Evolutionary conservation across 1,140 invertebrate species (phyloP), one percentile per base, ranked within the genome.

Genomic region (Trichonephila inaurata): DNA sequence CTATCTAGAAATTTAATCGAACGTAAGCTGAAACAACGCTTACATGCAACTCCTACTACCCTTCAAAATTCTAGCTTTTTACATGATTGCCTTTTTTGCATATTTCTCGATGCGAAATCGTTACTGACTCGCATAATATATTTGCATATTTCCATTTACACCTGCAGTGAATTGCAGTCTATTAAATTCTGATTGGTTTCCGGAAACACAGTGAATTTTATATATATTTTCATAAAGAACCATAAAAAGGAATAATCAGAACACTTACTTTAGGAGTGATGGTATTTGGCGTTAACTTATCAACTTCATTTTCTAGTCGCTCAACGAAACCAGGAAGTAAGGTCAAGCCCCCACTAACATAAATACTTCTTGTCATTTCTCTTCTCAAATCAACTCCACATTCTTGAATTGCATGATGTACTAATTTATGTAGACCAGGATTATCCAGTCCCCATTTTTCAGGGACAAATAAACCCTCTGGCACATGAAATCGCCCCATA

Each of bases 401-500:
- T 69, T 96, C 96, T 95, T 96, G 96, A 91, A 97, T 96, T 28
- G 97, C 97, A 94, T 97, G 96, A 94, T 96, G 96, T 7, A 97
- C 96, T 61, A 97, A 95, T 94, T 97, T 97, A 88, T 96, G 97
- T 18, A 97, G 94, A 60, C 96, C 96, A 81, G 96, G 96, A 93
- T 96, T 96, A 95, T 97, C 97, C 92, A 97, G 95, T 60, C 97
- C 97, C 96, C 97, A 97, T 58, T 96, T 94, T 93, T 97, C 96
- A 12, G 97, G 97, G 94, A 97, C 96, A 95, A 97, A 97, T 60
- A 97, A 95, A 24, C 97, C 97, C 95, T 97, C 97, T 7, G 97
- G 95, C 64, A 96, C 96, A 88, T 96, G 96, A 95, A 97, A 97
- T 93, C 96, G 94, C 24, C 95, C 96, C 60, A 95, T 94, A 95